These are phyloP conservation scores for Galendromus occidentalis DNA, from an alignment of 1,140 invertebrate species.

Conservation along the genomic window DNA sequence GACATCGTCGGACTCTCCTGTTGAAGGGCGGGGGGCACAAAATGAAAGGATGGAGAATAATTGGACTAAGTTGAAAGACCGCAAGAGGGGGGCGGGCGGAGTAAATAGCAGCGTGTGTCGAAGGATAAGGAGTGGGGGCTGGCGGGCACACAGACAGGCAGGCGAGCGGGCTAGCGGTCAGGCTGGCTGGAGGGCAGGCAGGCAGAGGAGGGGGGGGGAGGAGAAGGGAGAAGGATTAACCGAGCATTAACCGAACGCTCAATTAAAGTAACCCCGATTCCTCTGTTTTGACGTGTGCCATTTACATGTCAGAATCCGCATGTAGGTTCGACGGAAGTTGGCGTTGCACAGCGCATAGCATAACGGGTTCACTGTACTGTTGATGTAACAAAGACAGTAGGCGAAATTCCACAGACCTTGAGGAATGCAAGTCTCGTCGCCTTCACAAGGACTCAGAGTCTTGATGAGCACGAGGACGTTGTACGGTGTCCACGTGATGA, in stretches of 20 bases:
- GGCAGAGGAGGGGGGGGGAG: too few relatives aligned
- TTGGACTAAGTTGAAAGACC: too few relatives aligned
- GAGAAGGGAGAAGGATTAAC: too few relatives aligned
- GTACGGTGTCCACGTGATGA: slow-evolving; percentile 97
- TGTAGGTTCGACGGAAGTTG: slow-evolving; percentile 83
- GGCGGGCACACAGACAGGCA: too few relatives aligned
- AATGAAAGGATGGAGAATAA: too few relatives aligned
- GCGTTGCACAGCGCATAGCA: slow-evolving; percentile 96
- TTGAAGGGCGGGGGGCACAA: too few relatives aligned
- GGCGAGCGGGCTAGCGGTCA: too few relatives aligned
- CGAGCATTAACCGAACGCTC: neutral
- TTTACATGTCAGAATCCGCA: slow-evolving; percentile 84
- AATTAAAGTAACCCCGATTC: slow-evolving; percentile 19
- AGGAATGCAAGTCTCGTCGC: slow-evolving; percentile 43
- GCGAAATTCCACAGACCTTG: slow-evolving; percentile 80
- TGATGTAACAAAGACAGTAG: slow-evolving; percentile 97
- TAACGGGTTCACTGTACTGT: slow-evolving; percentile 43
- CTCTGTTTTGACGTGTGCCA: slow-evolving; percentile 40
- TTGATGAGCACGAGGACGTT: slow-evolving; percentile 80
- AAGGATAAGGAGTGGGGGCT: too few relatives aligned
- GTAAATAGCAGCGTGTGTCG: too few relatives aligned
- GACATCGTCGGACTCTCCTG: too few relatives aligned
- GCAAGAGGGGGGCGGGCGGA: too few relatives aligned
- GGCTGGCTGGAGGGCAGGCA: too few relatives aligned
- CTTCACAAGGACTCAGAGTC: slow-evolving; percentile 48